Evolutionary conservation across 2,888 invertebrate genomes (phyloP), one percentile per base, ranked within the genome.

Genomic region (Parnassius glacialis): DNA sequence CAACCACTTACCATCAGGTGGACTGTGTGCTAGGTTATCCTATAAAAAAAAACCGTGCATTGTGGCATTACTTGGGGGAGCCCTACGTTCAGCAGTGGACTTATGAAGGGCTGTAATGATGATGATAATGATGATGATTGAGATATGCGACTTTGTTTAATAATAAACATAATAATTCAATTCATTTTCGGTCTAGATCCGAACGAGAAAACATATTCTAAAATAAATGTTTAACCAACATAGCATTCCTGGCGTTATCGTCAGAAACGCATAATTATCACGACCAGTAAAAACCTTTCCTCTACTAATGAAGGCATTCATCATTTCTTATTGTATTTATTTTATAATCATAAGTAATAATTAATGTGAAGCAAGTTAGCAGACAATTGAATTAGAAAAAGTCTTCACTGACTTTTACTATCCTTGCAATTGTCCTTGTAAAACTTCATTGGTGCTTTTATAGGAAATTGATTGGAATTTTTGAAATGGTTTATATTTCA

Each of bases 321-420:
- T 47, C 16, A 50, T 16, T 50, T 9, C 16, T 50, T 50, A 42
- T 57, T 13, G 34, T 34, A 47, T 47, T 57, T 50, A 57, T 50
- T 42, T 41, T 57, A 34, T 34, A 34, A 34, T 34, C 42, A 47
- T 16, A 48, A 48, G 25, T n/a, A 47, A 13, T 48, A 47, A 13
- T 48, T 9, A n/a, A 7, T 13, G 16, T 9, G 56, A 47, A 56
- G 13, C 56, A 3, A 47, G 56, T 56, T 34, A 56, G 56, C 9
- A 12, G 44, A 54, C 48, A 41, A 48, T 56, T 56, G 47, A 12
- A 3, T 41, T 56, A 13, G 56, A 56, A 56, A 56, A 41, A 56
- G 12, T 45, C 25, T 55, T 55, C 20, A 55, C 45, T 55, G 45
- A 45, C 12, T 55, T 45, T 20, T 44, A 45, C 11, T n/a, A 20